phyloP scores from a whole-genome alignment of 2,797 vertebrate genomes.

The Lacerta agilis region DNA sequence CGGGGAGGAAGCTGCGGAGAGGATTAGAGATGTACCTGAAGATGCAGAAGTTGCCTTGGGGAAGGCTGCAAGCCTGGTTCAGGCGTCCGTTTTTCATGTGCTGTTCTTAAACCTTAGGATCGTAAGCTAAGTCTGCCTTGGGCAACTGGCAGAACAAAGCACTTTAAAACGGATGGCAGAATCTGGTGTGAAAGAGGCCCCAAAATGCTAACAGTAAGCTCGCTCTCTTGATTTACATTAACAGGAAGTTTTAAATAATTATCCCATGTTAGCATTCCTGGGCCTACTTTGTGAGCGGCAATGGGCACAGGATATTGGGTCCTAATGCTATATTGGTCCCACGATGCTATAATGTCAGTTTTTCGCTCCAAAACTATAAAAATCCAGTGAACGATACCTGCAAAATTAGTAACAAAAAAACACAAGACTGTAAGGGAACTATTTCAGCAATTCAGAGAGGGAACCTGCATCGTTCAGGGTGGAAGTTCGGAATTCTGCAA shows the following conservation, averaged over 20 bases:
- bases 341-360: background rate
- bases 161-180: background rate
- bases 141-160: background rate
- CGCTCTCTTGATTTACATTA: background rate
- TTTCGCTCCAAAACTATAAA: background rate
- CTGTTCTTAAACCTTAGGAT: background rate
- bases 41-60: background rate
- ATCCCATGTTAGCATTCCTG: background rate
- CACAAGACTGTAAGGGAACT: conserved; percentile 11
- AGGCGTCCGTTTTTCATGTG: background rate
- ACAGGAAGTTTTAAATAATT: background rate
- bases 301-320: background rate
- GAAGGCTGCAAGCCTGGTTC: background rate
- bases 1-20: background rate
- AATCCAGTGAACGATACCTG: background rate
- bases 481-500: background rate
- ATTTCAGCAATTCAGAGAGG: conserved; percentile 1
- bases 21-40: background rate
- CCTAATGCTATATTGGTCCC: accelerated
- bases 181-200: background rate
- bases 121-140: background rate
- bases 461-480: background rate
- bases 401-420: conserved; percentile 13
- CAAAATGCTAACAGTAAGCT: background rate
- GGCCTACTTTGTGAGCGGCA: background rate